Conservation (phyloP, 2,888 invertebrate genomes). For the Agrotis puta region DNA sequence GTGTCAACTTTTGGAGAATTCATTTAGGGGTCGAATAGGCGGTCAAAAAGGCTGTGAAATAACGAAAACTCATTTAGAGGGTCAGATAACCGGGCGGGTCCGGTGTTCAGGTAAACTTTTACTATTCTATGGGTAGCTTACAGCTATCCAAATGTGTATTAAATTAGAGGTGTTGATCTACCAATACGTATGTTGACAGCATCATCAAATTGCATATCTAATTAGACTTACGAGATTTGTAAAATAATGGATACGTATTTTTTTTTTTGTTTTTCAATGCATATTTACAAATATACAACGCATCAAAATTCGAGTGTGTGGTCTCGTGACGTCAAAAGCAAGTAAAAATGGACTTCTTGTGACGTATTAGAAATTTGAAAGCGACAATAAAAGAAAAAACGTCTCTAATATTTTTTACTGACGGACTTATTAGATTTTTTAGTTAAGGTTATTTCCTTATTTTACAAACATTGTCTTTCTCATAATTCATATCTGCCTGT, state of each 20-base stretch:
- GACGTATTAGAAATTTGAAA: too few species aligned
- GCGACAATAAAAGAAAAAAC: too few species aligned
- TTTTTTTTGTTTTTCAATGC: too few species aligned
- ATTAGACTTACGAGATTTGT: too few species aligned
- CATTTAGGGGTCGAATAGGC: slow-evolving; percentile 62
- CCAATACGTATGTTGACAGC: background rate
- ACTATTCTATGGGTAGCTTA: slow-evolving; percentile 27
- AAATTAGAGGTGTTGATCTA: slow-evolving; percentile 35
- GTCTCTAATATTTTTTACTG: too few species aligned
- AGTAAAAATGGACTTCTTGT: too few species aligned
- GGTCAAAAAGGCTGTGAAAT: slow-evolving; percentile 61
- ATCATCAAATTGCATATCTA: too few species aligned
- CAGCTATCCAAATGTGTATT: slow-evolving; percentile 14
- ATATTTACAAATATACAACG: too few species aligned
- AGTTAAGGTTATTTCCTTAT: slow-evolving; percentile 29
- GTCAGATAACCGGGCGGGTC: slow-evolving; percentile 59
- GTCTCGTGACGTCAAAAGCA: too few species aligned
- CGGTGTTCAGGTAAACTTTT: slow-evolving; percentile 57
- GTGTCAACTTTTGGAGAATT: slow-evolving; percentile 63
- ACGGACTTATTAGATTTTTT: too few species aligned
- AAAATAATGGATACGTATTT: too few species aligned
- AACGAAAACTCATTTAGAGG: slow-evolving; percentile 68
- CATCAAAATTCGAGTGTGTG: too few species aligned
- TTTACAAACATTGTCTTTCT: background rate
- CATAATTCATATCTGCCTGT: background rate